These are phyloP conservation scores for Proisotoma minuta DNA, from an alignment of 2,888 invertebrate genomes.

Conservation along the genomic window DNA sequence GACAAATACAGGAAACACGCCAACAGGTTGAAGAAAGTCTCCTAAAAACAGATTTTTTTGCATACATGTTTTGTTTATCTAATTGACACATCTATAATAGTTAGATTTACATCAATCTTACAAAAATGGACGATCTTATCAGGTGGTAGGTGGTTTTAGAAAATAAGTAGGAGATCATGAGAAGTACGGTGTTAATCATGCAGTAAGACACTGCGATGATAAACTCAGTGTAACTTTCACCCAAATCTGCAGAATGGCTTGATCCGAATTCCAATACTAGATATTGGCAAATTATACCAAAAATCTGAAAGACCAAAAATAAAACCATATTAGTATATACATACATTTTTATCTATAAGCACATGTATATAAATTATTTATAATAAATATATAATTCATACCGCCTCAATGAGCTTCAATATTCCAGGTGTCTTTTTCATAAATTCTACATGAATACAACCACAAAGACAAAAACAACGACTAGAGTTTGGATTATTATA, in stretches of 20 bases:
- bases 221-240: conserved; percentile 73
- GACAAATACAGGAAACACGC: conserved; percentile 74
- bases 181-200: conserved; percentile 68
- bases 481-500: conserved; percentile 21
- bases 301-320: conserved; percentile 56
- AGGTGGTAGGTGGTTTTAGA: conserved; percentile 71
- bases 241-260: conserved; percentile 66
- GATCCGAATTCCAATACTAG: conserved; percentile 73
- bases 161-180: conserved; percentile 71
- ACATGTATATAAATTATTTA: too few species aligned
- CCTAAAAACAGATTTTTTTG: conserved; percentile 66
- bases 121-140: conserved; percentile 75
- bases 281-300: conserved; percentile 77
- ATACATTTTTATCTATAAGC: not conserved
- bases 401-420: conserved; percentile 70
- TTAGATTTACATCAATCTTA: conserved; percentile 50
- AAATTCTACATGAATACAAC: conserved; percentile 70
- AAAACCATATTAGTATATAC: not conserved
- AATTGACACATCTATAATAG: too few species aligned
- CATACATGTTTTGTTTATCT: too few species aligned
- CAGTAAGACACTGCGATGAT: conserved; percentile 75
- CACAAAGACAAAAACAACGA: conserved; percentile 21
- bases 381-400: conserved; percentile 50
- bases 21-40: conserved; percentile 70
- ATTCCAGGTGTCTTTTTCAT: conserved; percentile 67